Evolutionary conservation across 2,113 vertebrate species (phyloP), one percentile per base, ranked within the genome.

Genomic region (Galemys pyrenaicus): DNA sequence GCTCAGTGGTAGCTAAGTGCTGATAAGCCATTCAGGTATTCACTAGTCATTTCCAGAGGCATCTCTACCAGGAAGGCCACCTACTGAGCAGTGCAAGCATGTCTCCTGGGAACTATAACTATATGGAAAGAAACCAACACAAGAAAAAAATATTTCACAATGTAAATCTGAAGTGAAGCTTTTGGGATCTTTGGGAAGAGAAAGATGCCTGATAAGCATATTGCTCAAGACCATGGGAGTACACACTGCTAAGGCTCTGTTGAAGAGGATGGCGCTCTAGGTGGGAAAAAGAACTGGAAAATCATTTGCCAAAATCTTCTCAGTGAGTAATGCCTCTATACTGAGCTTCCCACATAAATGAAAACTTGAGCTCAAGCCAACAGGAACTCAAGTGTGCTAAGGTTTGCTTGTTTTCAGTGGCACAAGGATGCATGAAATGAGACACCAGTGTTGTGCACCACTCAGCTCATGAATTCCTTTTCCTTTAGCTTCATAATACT

Each of bases 41-140:
- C 37, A 65, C 84, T 87, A 49, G 54, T 81, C 65, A 65, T 87
- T 94, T 93, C 92, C 26, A 60, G 92, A 70, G 62, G 11, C 20
- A 16, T 65, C 30, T 65, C n/a, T 41, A 41, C 32, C 24, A 49
- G 73, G 74, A 68, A 49, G 44, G 51, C 9, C 20, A 56, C 19
- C 65, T 74, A 80, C 49, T 10, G n/a, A 60, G 24, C 15, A 89
- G 28, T 32, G 20, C 12, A 77, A 67, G 26, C 35, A 60, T 9
- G 30, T 41, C 39, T 5, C 44, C 68, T 15, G 9, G 80, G 81
- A 79, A 67, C 39, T 62, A 56, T 87, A 93, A 19, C 24, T 54
- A n/a, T 58, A 83, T 83, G 17, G 22, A 83, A 89, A 71, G 30
- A 87, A 83, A 65, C 6, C 12, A 84, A 7, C 80, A 41, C 0